phyloP scores from a whole-genome alignment of 1,140 invertebrate genomes.

The Drosophila nigrodunni region DNA sequence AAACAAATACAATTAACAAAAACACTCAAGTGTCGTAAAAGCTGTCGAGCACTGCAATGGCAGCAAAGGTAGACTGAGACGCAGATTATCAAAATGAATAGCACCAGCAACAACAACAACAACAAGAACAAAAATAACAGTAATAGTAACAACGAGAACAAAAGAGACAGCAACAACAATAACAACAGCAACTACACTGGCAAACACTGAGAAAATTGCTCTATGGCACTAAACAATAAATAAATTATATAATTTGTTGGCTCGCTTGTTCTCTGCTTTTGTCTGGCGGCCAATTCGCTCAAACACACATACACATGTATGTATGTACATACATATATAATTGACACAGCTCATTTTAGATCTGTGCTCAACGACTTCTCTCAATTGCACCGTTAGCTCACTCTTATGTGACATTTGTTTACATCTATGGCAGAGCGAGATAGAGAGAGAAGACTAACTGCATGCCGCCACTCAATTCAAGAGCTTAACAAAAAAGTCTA shows the following conservation, averaged over 20 bases:
- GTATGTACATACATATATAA: too few relatives aligned
- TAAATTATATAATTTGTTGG: slow-evolving; percentile 78
- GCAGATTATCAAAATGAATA: slow-evolving; percentile 54
- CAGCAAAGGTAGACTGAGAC: slow-evolving; percentile 62
- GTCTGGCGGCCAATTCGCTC: slow-evolving; percentile 15
- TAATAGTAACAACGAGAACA: slow-evolving; percentile 30
- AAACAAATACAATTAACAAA: slow-evolving; percentile 25
- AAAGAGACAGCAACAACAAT: not conserved
- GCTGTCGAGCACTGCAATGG: slow-evolving; percentile 43
- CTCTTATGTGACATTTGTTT: slow-evolving; percentile 34
- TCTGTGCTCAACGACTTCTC: not conserved
- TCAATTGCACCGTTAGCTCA: not conserved
- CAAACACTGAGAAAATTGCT: slow-evolving; percentile 31
- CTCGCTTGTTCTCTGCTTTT: slow-evolving; percentile 31
- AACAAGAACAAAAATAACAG: slow-evolving; percentile 22
- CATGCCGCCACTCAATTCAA: slow-evolving; percentile 15
- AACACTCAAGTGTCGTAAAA: slow-evolving; percentile 49
- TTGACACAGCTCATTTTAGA: not conserved
- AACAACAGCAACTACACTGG: not conserved
- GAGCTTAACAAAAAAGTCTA: slow-evolving; percentile 10
- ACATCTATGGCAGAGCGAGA: slow-evolving; percentile 22
- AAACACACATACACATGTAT: not conserved
- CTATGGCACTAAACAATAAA: slow-evolving; percentile 58
- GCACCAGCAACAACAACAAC: slow-evolving; percentile 3
- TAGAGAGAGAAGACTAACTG: slow-evolving; percentile 22